These are phyloP conservation scores for Chrysomela aeneicollis DNA, from an alignment of 2,888 invertebrate genomes.

Conservation along the genomic window DNA sequence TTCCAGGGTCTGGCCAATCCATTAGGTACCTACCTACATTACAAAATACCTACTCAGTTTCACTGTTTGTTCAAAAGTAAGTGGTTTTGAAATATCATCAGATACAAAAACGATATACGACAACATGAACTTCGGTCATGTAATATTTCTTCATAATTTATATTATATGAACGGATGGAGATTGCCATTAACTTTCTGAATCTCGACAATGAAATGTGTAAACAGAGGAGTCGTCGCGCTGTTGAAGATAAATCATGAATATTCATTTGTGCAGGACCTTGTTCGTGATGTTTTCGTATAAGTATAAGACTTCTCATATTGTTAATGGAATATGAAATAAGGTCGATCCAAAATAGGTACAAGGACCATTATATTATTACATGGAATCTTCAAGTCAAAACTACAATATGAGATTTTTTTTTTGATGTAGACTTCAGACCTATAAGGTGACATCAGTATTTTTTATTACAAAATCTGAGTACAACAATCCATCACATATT, in stretches of 20 bases:
- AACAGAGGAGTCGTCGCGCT: background rate
- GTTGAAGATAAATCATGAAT: slow-evolving; percentile 4
- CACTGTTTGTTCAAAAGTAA: too few species aligned
- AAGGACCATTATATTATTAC: background rate
- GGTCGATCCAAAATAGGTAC: background rate
- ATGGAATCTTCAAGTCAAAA: background rate
- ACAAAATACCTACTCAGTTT: too few species aligned
- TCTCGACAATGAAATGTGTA: background rate
- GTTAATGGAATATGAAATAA: slow-evolving; percentile 14
- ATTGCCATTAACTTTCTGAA: background rate
- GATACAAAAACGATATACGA: background rate
- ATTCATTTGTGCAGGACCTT: slow-evolving; percentile 12
- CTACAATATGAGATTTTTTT: slow-evolving; percentile 3
- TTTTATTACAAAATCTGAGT: too few species aligned
- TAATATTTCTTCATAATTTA: slow-evolving; percentile 2
- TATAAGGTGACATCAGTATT: too few species aligned
- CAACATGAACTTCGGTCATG: background rate
- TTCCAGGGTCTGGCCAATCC: too few species aligned
- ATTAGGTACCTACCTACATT: too few species aligned
- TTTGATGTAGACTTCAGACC: too few species aligned
- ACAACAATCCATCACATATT: too few species aligned
- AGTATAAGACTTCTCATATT: slow-evolving; percentile 18
- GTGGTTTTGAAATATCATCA: background rate
- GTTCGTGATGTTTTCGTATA: background rate
- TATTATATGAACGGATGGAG: background rate